A percentile compares a stretch with the other conserved stretches of the same genome.
phyloP scores from a whole-genome alignment of 2,113 vertebrate genomes.

The Etheostoma spectabile region DNA sequence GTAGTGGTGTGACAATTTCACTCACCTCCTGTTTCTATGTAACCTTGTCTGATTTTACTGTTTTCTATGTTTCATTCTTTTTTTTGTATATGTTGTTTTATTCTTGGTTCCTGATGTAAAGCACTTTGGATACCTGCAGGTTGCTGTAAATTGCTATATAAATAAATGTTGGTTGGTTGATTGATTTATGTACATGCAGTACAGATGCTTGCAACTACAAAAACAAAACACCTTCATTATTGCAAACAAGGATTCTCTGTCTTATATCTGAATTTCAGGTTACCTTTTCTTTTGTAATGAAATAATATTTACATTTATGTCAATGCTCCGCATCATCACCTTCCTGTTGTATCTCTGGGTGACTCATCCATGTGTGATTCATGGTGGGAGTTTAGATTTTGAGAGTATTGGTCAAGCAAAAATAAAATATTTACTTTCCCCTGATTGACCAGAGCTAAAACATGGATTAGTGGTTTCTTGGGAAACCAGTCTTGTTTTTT shows the following conservation, averaged over 20 bases:
- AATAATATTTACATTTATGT: neutral
- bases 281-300: constrained; percentile 4
- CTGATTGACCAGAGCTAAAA: constrained; percentile 50
- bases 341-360: neutral
- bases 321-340: neutral
- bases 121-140: no score
- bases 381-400: constrained; percentile 14
- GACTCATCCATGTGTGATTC: constrained; percentile 16
- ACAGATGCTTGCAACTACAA: neutral
- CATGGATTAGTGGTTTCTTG: constrained; percentile 49
- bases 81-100: no score
- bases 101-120: no score
- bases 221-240: neutral
- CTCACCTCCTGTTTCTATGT: no score
- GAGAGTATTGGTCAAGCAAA: neutral
- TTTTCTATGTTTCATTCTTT: no score
- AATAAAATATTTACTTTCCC: constrained; percentile 53
- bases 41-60: no score
- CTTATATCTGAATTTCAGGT: neutral
- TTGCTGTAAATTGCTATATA: no score
- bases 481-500: constrained; percentile 41
- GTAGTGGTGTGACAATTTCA: no score
- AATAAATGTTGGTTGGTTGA: no score
- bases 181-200: neutral
- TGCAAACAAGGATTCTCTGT: neutral